Evolutionary conservation across 2,113 vertebrate species (phyloP).

Genomic region (Rhinichthys klamathensis): DNA sequence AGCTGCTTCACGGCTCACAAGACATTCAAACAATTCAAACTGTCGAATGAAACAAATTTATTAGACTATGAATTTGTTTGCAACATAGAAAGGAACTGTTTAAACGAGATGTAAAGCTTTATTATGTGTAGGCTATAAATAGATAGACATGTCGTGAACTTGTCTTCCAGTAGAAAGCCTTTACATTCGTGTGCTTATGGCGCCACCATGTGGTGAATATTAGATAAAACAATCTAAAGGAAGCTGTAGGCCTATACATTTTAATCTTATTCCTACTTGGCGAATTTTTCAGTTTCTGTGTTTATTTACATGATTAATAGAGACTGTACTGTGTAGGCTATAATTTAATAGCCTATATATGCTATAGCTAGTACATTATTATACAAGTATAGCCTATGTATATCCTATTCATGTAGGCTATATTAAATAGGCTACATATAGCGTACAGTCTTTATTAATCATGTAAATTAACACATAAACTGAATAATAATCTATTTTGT

Average conservation of each 20-base stretch:
- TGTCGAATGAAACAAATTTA: neutral
- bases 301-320: no score
- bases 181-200: constrained; percentile 18
- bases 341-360: no score
- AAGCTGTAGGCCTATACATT: neutral
- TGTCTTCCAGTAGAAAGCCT: neutral
- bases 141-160: neutral
- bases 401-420: no score
- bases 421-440: no score
- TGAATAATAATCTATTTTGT: no score
- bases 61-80: neutral
- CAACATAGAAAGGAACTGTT: neutral
- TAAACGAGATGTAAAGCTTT: neutral
- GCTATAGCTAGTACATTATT: no score
- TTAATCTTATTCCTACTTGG: neutral
- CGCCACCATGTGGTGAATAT: constrained; percentile 43
- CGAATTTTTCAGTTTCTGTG: no score
- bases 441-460: no score
- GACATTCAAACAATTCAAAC: neutral
- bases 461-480: no score
- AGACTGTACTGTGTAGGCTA: no score
- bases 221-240: neutral
- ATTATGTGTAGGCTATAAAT: neutral
- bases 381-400: no score
- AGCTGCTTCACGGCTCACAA: neutral